Percentiles rank a stretch among this genome's conserved stretches.
Conservation (phyloP, 2,113 vertebrate genomes). For the Aptenodytes forsteri region DNA sequence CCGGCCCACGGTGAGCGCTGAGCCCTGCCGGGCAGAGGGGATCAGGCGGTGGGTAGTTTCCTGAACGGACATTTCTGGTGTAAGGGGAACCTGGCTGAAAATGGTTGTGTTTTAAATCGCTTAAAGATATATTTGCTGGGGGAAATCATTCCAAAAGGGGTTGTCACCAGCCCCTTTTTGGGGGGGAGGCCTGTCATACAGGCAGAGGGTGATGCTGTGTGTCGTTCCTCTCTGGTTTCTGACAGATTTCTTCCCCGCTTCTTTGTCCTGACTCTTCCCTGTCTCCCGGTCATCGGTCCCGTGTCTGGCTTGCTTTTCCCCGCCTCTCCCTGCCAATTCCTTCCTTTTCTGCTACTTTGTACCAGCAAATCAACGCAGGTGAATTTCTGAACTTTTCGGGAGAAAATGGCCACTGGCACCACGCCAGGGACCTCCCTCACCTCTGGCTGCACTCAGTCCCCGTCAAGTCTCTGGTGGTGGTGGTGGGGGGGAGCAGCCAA, state of each 20-base stretch:
- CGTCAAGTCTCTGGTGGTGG: neutral
- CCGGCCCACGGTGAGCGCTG: accelerated
- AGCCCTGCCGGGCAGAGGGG: neutral
- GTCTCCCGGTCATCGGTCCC: accelerated
- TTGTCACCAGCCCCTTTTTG: neutral
- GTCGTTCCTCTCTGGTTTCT: accelerated
- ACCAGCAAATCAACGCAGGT: neutral
- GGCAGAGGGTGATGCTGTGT: neutral
- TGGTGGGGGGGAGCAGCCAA: neutral
- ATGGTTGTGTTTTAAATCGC: neutral
- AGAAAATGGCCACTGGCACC: neutral
- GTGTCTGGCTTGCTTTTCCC: neutral
- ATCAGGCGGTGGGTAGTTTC: neutral
- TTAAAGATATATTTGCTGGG: neutral
- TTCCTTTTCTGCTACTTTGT: neutral
- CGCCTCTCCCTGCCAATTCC: neutral
- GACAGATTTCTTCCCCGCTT: neutral
- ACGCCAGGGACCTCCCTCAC: neutral
- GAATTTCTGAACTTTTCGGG: neutral
- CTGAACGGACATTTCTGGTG: neutral
- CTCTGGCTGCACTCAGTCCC: slow-evolving; percentile 47
- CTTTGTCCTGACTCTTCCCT: neutral
- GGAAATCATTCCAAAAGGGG: neutral
- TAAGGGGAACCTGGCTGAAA: neutral
- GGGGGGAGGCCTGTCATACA: neutral